Evolutionary conservation across 2,113 vertebrate genomes (phyloP).

Genomic region (Actinemys pallida): DNA sequence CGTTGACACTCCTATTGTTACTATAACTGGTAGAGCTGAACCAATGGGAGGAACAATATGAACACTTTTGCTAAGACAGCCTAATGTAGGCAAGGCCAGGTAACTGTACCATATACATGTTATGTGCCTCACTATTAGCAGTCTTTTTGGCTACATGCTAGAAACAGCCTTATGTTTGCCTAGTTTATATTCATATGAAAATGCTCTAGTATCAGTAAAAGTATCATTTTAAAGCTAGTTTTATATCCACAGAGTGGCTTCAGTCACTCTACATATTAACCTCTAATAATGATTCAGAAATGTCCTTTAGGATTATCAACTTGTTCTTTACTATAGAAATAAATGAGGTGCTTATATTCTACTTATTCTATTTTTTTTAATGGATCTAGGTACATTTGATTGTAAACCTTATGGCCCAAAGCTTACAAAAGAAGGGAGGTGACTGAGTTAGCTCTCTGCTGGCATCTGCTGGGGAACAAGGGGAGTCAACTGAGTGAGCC

Average conservation of each 20-base stretch:
- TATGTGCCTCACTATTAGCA: background rate
- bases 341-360: background rate
- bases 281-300: background rate
- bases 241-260: background rate
- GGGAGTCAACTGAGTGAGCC: too few relatives aligned
- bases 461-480: too few relatives aligned
- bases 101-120: background rate
- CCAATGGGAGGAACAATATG: background rate
- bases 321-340: background rate
- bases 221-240: background rate
- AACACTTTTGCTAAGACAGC: accelerated
- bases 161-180: background rate
- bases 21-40: background rate
- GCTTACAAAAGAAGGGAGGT: too few relatives aligned
- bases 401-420: background rate
- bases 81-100: background rate
- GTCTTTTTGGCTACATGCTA: background rate
- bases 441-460: too few relatives aligned
- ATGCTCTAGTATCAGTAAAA: background rate
- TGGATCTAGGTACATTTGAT: background rate
- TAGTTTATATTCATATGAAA: background rate
- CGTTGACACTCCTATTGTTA: background rate
- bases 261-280: background rate
- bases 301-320: background rate
- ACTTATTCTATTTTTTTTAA: background rate